Base-by-base conservation (phyloP, 1,140 invertebrate genomes). In the Coelopa frigida region DNA sequence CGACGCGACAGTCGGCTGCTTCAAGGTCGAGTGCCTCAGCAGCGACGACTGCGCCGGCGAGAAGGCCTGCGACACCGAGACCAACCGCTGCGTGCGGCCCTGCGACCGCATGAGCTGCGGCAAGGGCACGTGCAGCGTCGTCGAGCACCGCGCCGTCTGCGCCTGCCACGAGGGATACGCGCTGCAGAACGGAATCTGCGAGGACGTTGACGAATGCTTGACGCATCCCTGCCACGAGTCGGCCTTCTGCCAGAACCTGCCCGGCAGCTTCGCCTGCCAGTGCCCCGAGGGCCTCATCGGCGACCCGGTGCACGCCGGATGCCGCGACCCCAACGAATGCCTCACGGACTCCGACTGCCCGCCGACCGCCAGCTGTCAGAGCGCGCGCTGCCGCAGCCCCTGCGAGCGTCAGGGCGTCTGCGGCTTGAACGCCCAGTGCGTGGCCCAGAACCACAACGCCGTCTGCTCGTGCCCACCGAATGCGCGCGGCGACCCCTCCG, bases 121-220 rank as follows among this genome's bases (percentile, higher is more conserved):
- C 12, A 82, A 84, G 51, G 87, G 87, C 1, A 78, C 71, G 24
- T 89, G 85, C 50, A 69, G 77, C 46, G 80, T 83, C 5, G 61
- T 76, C 38, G 73, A 84, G 49, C 89, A 92, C 59, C 71, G 77
- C 51, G 77, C 78, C 2, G 52, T 79, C 2, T 94, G 90, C 54
- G 73, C 76, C 24, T 94, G 91, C 70, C 74, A 78, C 49, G 59
- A 77, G 24, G 90, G 90, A 22, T 94, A 81, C 57, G 71, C 78
- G 18, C 67, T 85, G 22, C 58, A 73, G 15, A 78, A 78, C 45
- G 79, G 80, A 36, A 77, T 75, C 21, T 94, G 90, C 61, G 74
- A 79, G 43, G 89, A 94, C 70, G 72, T 90, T 21, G 77, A 94
- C 57, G 89, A 94, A 70, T 94, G 90, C 61, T 47, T 72, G 2